A percentile compares a stretch with the other conserved stretches of the same genome.
Evolutionary conservation across 2,888 invertebrate genomes (phyloP).

Genomic region (Nebria brevicollis): DNA sequence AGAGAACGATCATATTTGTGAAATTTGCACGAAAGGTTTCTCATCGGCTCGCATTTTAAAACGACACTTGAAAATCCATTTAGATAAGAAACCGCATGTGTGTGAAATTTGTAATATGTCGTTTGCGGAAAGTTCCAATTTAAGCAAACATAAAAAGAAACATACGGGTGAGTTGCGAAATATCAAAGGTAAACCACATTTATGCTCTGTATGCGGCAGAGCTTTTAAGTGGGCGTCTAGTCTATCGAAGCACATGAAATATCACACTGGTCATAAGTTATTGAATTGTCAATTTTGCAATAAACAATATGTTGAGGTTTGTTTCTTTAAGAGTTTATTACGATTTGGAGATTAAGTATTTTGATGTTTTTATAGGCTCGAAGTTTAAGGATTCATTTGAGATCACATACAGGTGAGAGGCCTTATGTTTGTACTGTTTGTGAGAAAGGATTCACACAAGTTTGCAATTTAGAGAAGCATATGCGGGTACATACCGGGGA

Average conservation of each 20-base stretch:
- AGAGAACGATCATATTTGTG: conserved; percentile 59
- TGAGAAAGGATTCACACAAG: conserved; percentile 61
- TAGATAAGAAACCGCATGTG: conserved; percentile 63
- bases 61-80: conserved; percentile 64
- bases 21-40: conserved; percentile 62
- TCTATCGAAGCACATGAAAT: conserved; percentile 66
- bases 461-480: conserved; percentile 63
- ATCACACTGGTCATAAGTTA: conserved; percentile 65
- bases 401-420: conserved; percentile 63
- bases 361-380: conserved; percentile 56
- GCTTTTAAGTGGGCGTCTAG: conserved; percentile 66
- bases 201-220: conserved; percentile 64
- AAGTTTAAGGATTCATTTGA: conserved; percentile 61
- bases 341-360: conserved; percentile 41
- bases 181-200: conserved; percentile 62
- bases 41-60: conserved; percentile 62
- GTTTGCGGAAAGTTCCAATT: conserved; percentile 65
- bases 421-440: conserved; percentile 61
- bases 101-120: conserved; percentile 65
- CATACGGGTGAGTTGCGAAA: conserved; percentile 65
- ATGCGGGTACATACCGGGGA: conserved; percentile 63
- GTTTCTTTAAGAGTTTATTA: conserved; percentile 24
- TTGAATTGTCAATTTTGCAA: conserved; percentile 63
- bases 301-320: conserved; percentile 64
- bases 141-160: conserved; percentile 65